These are phyloP conservation scores for Spilosoma lubricipeda DNA, from an alignment of 2,888 invertebrate species.

Conservation along the genomic window DNA sequence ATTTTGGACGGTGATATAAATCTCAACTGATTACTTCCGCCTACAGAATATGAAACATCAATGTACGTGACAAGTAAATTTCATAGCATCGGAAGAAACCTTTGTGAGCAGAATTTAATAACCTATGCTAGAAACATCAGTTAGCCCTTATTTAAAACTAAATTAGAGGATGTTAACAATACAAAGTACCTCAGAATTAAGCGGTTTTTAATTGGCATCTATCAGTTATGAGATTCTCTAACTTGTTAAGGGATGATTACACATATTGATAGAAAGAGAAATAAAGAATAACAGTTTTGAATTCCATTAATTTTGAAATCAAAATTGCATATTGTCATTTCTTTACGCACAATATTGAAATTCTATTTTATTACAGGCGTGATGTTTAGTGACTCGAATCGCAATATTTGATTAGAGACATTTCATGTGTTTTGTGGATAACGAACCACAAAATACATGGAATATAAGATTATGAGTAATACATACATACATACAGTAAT, in stretches of 20 bases:
- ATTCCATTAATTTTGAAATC: neutral
- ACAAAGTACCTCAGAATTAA: neutral
- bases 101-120: neutral
- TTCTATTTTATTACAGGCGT: conserved; percentile 9
- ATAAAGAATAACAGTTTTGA: neutral
- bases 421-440: conserved; percentile 16
- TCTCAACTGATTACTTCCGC: neutral
- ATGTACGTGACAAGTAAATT: neutral
- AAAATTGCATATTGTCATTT: neutral
- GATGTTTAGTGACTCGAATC: conserved; percentile 15
- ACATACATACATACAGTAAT: neutral
- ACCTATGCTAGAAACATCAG: neutral
- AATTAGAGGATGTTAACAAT: neutral
- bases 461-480: conserved; percentile 18
- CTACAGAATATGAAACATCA: neutral
- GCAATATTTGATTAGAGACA: conserved; percentile 23
- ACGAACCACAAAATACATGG: conserved; percentile 20
- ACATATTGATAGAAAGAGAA: neutral
- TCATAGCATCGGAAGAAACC: too few species aligned
- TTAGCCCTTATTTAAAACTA: neutral
- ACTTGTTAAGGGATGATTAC: neutral
- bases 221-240: neutral
- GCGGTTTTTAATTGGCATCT: too few species aligned
- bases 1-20: neutral
- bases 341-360: conserved; percentile 1